These are phyloP conservation scores for Zygaena filipendulae DNA, from an alignment of 2,888 invertebrate genomes.

Conservation along the genomic window DNA sequence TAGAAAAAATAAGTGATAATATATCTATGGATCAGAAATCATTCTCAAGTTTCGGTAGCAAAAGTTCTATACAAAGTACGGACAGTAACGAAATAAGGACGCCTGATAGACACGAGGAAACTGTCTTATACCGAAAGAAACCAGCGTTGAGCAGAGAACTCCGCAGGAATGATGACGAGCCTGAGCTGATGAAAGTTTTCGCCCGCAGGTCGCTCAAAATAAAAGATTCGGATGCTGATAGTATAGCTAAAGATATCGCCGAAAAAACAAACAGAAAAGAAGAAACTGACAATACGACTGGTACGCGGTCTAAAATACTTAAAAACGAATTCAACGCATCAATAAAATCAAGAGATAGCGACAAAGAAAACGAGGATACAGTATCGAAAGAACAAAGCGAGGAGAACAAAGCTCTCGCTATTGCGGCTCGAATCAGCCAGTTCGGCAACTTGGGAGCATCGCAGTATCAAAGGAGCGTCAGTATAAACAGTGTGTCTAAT, in stretches of 20 bases:
- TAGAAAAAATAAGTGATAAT: conserved; percentile 53
- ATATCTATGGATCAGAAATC: conserved; percentile 58
- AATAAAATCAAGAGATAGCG: conserved; percentile 74
- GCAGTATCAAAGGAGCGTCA: conserved; percentile 55
- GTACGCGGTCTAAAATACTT: conserved; percentile 38
- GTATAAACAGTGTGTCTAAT: conserved; percentile 47
- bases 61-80: conserved; percentile 56
- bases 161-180: conserved; percentile 74
- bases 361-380: conserved; percentile 74
- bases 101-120: conserved; percentile 50
- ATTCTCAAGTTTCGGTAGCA: conserved; percentile 59
- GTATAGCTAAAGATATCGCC: conserved; percentile 68
- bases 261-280: conserved; percentile 44
- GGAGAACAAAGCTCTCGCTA: conserved; percentile 49
- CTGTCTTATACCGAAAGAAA: conserved; percentile 68
- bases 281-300: conserved; percentile 29
- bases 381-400: conserved; percentile 29
- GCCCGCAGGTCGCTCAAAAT: conserved; percentile 82
- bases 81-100: conserved; percentile 52
- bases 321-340: conserved; percentile 63
- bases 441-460: conserved; percentile 52
- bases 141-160: conserved; percentile 51
- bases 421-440: conserved; percentile 52
- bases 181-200: conserved; percentile 85
- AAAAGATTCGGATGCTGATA: conserved; percentile 75